These are phyloP conservation scores for Octopus sinensis DNA, from an alignment of 1,140 invertebrate genomes.

Conservation along the genomic window DNA sequence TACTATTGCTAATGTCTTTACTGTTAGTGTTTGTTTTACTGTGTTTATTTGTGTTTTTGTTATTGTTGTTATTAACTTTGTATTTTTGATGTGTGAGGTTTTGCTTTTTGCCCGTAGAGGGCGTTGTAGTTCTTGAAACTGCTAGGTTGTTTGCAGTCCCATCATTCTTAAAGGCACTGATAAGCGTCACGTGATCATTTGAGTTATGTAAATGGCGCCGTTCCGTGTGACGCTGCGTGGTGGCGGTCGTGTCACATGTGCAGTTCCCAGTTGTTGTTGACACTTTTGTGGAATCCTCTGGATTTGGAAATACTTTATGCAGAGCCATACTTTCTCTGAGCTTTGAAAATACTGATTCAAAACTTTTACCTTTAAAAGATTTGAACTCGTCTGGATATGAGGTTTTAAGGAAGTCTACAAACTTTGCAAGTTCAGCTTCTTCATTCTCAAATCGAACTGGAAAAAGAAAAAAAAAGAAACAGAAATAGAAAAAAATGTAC, in stretches of 20 bases:
- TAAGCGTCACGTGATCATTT: background rate
- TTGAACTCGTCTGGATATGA: constrained; percentile 27
- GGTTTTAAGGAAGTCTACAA: constrained; percentile 28
- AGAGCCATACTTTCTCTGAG: constrained; percentile 20
- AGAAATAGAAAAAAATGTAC: background rate
- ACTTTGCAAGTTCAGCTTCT: constrained; percentile 35
- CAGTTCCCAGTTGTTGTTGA: background rate
- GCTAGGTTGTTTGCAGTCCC: constrained; percentile 2
- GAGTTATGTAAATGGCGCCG: background rate
- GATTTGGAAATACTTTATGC: background rate
- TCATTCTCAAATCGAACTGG: constrained; percentile 42
- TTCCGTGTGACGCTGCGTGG: background rate
- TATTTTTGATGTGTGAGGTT: background rate
- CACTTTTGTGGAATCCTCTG: background rate
- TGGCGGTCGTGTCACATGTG: background rate
- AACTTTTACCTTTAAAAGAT: constrained; percentile 21
- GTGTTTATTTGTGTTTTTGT: background rate
- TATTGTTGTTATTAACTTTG: constrained; percentile 10
- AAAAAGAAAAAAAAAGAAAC: background rate
- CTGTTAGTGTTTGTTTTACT: background rate
- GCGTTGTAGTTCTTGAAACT: background rate
- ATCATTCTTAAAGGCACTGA: constrained; percentile 4
- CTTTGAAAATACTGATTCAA: constrained; percentile 28
- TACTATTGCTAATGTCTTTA: background rate
- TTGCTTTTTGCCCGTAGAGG: background rate